Conservation (phyloP, 2,888 invertebrate genomes). For the Brenthis ino region DNA sequence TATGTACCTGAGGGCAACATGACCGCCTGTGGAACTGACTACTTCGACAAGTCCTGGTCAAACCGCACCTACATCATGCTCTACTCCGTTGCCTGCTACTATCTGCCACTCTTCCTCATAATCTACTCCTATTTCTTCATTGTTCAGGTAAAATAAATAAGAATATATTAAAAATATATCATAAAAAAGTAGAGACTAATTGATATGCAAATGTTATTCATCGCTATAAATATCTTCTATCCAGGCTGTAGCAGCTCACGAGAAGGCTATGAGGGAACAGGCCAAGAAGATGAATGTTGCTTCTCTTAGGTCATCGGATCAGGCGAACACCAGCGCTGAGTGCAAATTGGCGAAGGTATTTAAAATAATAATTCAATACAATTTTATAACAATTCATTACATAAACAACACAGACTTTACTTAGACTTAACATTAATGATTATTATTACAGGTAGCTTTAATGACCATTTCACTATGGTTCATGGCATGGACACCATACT, state of each 20-base stretch:
- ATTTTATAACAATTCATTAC: neutral
- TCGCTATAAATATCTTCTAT: neutral
- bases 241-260: conserved; percentile 91
- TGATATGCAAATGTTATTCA: neutral
- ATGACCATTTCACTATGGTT: conserved; percentile 95
- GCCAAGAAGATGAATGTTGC: conserved; percentile 97
- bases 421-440: neutral
- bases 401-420: neutral
- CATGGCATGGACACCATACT: conserved; percentile 95
- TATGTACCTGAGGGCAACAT: conserved; percentile 97
- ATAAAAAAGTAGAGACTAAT: neutral
- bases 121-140: conserved; percentile 95
- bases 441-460: conserved; percentile 85
- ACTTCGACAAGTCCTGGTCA: conserved; percentile 88
- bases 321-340: conserved; percentile 90
- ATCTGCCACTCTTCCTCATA: conserved; percentile 88
- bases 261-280: conserved; percentile 93
- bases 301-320: conserved; percentile 90
- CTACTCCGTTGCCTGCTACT: conserved; percentile 91
- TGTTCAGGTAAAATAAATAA: conserved; percentile 82
- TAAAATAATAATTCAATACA: neutral
- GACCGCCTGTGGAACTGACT: conserved; percentile 96
- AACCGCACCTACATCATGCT: conserved; percentile 90
- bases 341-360: conserved; percentile 91
- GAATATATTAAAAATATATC: neutral